These are phyloP conservation scores for Corvus moneduloides DNA, from an alignment of 2,113 vertebrate genomes.

Conservation along the genomic window DNA sequence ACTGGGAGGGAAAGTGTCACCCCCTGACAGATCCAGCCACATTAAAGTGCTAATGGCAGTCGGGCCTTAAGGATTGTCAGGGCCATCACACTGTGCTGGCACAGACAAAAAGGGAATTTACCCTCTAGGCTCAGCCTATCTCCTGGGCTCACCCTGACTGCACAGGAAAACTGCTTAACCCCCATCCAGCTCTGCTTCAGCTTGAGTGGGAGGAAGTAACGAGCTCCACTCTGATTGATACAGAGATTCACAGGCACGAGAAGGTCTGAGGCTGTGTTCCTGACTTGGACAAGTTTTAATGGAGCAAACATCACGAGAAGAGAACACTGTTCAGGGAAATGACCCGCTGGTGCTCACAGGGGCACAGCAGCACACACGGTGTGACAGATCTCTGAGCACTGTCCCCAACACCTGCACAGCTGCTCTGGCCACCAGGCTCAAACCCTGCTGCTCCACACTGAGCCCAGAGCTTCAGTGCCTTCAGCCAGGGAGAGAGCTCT, in stretches of 20 bases:
- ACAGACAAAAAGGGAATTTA: neutral
- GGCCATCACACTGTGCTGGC: neutral
- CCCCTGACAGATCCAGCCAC: neutral
- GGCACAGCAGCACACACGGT: neutral
- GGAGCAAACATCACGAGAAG: neutral
- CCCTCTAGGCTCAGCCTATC: neutral
- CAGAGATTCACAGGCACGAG: neutral
- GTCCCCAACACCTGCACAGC: accelerated
- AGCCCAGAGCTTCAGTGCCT: neutral
- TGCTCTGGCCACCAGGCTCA: neutral
- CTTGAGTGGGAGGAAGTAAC: neutral
- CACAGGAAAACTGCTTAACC: neutral
- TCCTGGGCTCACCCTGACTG: neutral
- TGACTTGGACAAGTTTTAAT: neutral
- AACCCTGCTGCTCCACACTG: neutral
- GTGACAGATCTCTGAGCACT: neutral
- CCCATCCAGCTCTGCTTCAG: neutral
- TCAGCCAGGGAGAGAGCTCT: neutral
- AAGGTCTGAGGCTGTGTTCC: neutral
- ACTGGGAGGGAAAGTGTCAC: neutral
- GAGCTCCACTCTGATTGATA: neutral
- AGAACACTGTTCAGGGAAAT: neutral
- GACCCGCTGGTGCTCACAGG: neutral
- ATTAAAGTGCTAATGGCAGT: neutral
- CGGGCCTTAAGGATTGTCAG: neutral